Conservation (phyloP, 2,797 vertebrate genomes). For the Dendrocincla fuliginosa region DNA sequence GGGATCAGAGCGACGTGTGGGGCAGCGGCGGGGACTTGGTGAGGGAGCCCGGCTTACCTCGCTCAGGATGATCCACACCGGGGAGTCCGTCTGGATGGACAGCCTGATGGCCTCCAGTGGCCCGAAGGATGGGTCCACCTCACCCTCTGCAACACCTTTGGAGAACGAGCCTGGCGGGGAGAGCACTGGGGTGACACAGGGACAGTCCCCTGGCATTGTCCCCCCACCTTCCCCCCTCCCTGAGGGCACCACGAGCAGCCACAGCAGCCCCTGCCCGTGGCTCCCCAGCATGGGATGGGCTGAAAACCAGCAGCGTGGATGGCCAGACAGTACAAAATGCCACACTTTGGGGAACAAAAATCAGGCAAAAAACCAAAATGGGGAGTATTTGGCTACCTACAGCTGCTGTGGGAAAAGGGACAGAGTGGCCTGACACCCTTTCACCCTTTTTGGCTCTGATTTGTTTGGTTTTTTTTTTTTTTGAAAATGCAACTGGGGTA, state of each 20-base stretch:
- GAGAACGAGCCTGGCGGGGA: conserved; percentile 85
- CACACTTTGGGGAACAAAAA: not conserved
- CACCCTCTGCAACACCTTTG: conserved; percentile 90
- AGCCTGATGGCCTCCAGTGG: conserved; percentile 93
- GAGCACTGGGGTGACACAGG: rapidly evolving
- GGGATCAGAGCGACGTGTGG: rapidly evolving
- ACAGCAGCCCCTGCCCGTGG: not conserved
- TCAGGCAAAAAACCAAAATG: not conserved
- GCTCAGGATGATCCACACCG: conserved; percentile 91
- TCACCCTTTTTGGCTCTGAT: not conserved
- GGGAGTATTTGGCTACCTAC: not conserved
- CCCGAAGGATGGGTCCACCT: conserved; percentile 91
- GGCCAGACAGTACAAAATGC: not conserved
- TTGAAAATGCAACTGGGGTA: not conserved
- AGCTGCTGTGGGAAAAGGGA: rapidly evolving
- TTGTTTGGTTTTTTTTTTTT: not conserved
- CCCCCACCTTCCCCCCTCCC: not conserved
- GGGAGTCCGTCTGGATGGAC: conserved; percentile 91
- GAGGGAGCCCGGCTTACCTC: not conserved
- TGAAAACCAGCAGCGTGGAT: rapidly evolving
- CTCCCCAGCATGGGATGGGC: rapidly evolving
- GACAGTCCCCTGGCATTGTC: not conserved
- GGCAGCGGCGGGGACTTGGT: not conserved
- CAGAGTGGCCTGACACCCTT: not conserved
- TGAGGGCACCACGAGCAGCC: rapidly evolving